Conservation (phyloP, 2,797 vertebrate genomes). For the Chaenodraco wilsoni region DNA sequence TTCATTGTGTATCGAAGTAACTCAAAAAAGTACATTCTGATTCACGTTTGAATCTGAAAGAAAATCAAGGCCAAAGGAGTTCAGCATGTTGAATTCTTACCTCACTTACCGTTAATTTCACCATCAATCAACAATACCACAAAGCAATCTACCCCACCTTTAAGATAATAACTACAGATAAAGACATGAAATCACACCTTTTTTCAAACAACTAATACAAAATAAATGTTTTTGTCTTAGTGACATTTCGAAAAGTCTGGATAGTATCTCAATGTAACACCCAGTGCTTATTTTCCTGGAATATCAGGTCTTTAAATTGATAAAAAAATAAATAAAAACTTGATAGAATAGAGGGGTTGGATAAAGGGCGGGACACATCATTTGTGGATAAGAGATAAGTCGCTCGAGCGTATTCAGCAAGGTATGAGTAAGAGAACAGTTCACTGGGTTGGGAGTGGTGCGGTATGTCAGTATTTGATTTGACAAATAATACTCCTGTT, state of each 20-base stretch:
- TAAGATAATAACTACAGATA: conserved; percentile 3
- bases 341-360: conserved; percentile 17
- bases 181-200: neutral
- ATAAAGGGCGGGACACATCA: conserved; percentile 38
- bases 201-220: neutral
- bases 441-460: conserved; percentile 42
- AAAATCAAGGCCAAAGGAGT: neutral
- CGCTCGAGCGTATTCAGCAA: conserved; percentile 4
- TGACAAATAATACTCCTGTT: neutral
- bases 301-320: conserved; percentile 14
- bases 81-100: conserved; percentile 3
- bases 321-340: conserved; percentile 4
- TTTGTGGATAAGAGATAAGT: conserved; percentile 29
- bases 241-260: neutral
- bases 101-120: neutral
- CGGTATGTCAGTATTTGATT: neutral
- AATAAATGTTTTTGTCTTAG: neutral
- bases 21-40: neutral
- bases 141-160: conserved; percentile 16
- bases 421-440: conserved; percentile 50
- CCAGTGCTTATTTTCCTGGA: neutral
- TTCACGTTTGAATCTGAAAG: too few species aligned
- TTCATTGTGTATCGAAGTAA: neutral
- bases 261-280: neutral
- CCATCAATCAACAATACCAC: conserved; percentile 9